Percentiles rank a stretch among this genome's conserved stretches.
These are phyloP conservation scores for Cryptocephalus moraei DNA, from an alignment of 2,888 invertebrate species.

Conservation along the genomic window DNA sequence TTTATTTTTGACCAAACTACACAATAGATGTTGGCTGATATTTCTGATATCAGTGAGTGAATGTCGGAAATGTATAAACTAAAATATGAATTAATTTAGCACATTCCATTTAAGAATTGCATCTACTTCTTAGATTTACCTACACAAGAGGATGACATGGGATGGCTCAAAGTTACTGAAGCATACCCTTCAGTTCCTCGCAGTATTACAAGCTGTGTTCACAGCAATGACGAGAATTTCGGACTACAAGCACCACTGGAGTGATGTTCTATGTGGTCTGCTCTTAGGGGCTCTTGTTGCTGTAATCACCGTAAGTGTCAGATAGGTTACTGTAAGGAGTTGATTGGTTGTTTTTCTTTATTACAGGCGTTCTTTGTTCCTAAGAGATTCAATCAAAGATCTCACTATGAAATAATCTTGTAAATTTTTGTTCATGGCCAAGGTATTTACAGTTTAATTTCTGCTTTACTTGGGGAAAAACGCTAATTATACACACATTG, in stretches of 20 bases:
- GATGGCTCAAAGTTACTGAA: slow-evolving; percentile 68
- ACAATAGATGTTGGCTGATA: too few species aligned
- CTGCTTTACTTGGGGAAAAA: neutral
- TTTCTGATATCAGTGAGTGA: too few species aligned
- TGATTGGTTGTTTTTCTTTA: slow-evolving; percentile 1
- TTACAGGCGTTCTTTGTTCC: neutral
- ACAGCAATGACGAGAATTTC: slow-evolving; percentile 86
- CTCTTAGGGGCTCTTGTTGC: slow-evolving; percentile 59
- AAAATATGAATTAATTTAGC: too few species aligned
- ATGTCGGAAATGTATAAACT: too few species aligned
- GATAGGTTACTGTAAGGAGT: neutral
- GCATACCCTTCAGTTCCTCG: slow-evolving; percentile 75
- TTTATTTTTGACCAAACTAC: too few species aligned
- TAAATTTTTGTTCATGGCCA: neutral
- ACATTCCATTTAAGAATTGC: neutral
- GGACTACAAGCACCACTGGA: slow-evolving; percentile 98
- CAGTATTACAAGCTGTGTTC: slow-evolving; percentile 72
- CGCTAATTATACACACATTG: neutral
- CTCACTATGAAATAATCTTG: too few species aligned
- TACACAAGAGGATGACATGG: slow-evolving; percentile 78
- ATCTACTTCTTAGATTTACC: slow-evolving; percentile 59
- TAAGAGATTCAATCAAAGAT: too few species aligned
- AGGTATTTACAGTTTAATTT: neutral
- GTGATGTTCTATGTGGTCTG: slow-evolving; percentile 83
- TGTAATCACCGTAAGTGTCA: slow-evolving; percentile 58